Evolutionary conservation across 2,888 invertebrate species (phyloP).

Genomic region (Eubasilissa splendida): DNA sequence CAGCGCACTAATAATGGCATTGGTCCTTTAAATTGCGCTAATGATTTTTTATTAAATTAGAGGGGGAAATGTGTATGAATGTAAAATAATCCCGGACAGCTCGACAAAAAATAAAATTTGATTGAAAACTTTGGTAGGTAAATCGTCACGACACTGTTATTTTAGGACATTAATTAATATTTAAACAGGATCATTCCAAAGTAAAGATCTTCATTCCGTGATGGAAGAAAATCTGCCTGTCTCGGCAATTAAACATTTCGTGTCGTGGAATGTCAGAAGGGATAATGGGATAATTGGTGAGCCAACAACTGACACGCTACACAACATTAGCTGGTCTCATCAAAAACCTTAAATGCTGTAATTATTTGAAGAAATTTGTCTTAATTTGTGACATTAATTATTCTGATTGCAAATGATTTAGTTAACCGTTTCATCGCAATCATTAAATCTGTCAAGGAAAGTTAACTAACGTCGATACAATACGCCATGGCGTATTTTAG

Average conservation of each 20-base stretch:
- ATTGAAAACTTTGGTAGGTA: no score
- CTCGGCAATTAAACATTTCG: slow-evolving; percentile 17
- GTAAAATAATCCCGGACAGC: no score
- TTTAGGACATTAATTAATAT: background rate
- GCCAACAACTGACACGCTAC: slow-evolving; percentile 10
- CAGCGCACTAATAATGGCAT: no score
- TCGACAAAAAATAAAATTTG: no score
- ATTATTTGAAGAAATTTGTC: slow-evolving; percentile 13
- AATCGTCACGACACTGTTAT: background rate
- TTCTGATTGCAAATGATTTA: slow-evolving; percentile 12
- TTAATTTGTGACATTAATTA: slow-evolving; percentile 1
- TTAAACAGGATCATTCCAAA: slow-evolving; percentile 2
- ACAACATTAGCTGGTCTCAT: background rate
- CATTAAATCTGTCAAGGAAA: background rate
- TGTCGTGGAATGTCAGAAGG: slow-evolving; percentile 18
- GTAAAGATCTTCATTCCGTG: slow-evolving; percentile 35
- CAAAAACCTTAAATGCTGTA: slow-evolving; percentile 18
- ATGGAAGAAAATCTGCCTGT: slow-evolving; percentile 32
- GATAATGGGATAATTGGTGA: background rate
- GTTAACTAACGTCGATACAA: background rate
- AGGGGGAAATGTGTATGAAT: no score
- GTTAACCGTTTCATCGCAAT: background rate
- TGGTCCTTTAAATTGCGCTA: no score
- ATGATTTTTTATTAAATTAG: no score
- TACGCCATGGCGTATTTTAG: no score